Conservation (phyloP, 2,888 invertebrate genomes). For the Drosophila lacicola region DNA sequence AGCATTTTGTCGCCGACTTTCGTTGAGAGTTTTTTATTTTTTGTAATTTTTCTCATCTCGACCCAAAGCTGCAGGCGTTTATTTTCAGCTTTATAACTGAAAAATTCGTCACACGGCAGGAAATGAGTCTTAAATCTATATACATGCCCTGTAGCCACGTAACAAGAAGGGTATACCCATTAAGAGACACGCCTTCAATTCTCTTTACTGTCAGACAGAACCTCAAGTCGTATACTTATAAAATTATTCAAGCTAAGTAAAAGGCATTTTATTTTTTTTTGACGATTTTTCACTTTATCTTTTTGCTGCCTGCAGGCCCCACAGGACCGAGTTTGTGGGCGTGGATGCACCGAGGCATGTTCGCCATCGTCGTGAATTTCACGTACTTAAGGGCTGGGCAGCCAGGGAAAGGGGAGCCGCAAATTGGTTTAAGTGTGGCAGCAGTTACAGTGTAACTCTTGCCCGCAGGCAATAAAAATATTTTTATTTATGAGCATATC, state of each 20-base stretch:
- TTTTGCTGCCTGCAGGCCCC: constrained; percentile 53
- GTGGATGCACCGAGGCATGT: constrained; percentile 48
- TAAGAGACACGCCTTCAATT: neutral
- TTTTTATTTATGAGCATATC: constrained; percentile 49
- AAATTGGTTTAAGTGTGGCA: constrained; percentile 71
- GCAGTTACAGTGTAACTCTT: constrained; percentile 46
- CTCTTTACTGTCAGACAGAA: neutral
- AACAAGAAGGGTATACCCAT: constrained; percentile 4
- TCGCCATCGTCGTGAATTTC: constrained; percentile 54
- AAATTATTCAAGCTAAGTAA: neutral
- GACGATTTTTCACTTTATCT: constrained; percentile 1
- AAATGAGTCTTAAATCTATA: constrained; percentile 62
- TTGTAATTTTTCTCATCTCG: constrained; percentile 18
- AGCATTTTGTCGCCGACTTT: constrained; percentile 73
- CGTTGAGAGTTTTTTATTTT: constrained; percentile 21
- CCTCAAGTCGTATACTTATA: neutral
- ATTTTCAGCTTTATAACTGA: constrained; percentile 45
- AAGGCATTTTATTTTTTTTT: constrained; percentile 4
- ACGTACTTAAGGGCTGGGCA: constrained; percentile 46
- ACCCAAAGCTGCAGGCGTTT: constrained; percentile 68
- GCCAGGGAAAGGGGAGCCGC: constrained; percentile 23
- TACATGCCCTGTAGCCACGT: constrained; percentile 1
- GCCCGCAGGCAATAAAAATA: constrained; percentile 58
- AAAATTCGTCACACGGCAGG: constrained; percentile 48
- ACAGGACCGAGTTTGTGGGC: constrained; percentile 36